Conservation (phyloP, 2,888 invertebrate genomes). For the Anticlea derivata region DNA sequence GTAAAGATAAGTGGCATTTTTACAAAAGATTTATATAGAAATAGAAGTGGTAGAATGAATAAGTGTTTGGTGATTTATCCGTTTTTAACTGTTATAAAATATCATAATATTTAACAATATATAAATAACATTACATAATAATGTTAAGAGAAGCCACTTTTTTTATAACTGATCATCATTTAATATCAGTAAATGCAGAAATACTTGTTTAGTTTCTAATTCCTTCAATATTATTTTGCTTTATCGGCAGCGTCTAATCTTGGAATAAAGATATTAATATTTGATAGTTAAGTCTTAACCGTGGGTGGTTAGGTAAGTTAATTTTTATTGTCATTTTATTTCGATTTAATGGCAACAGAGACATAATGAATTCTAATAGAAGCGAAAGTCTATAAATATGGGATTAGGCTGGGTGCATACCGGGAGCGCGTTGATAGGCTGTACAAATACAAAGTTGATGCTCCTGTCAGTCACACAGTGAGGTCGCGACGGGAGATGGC, state of each 20-base stretch:
- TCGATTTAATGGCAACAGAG: constrained; percentile 35
- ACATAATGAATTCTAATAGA: constrained; percentile 51
- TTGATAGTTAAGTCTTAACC: constrained; percentile 2
- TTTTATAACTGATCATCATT: too few relatives aligned
- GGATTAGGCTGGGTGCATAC: constrained; percentile 71
- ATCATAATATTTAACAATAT: too few relatives aligned
- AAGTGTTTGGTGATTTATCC: too few relatives aligned
- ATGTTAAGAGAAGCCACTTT: too few relatives aligned
- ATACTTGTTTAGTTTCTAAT: background rate
- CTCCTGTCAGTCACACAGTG: constrained; percentile 50
- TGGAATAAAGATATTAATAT: constrained; percentile 7
- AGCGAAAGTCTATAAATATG: constrained; percentile 49
- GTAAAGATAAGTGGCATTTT: constrained; percentile 7
- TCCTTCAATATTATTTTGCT: background rate
- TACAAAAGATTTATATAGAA: constrained; percentile 11
- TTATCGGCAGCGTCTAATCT: constrained; percentile 10
- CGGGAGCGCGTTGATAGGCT: constrained; percentile 69
- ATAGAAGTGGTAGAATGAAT: constrained; percentile 19
- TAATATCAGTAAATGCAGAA: too few relatives aligned
- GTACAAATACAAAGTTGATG: constrained; percentile 71
- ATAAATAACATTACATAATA: too few relatives aligned
- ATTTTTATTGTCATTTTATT: constrained; percentile 23
- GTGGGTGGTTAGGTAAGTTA: constrained; percentile 20
- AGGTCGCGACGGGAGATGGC: constrained; percentile 38
- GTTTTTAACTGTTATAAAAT: too few relatives aligned